phyloP scores from a whole-genome alignment of 1,140 invertebrate genomes.

The Pissodes strobi region DNA sequence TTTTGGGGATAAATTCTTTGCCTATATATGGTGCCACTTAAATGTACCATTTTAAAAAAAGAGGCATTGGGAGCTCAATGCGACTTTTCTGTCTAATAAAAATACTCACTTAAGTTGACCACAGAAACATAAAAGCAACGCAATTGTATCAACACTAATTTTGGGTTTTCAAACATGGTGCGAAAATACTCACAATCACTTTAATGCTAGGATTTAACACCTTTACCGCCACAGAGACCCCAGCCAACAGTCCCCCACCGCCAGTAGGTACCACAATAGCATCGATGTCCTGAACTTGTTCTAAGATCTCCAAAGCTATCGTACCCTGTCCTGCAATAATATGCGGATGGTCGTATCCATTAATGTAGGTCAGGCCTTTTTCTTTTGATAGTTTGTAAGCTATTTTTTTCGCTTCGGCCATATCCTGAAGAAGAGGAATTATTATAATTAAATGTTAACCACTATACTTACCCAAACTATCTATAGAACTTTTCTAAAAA shows the following conservation, averaged over 20 bases:
- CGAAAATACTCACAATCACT: slow-evolving; percentile 74
- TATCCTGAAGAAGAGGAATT: slow-evolving; percentile 59
- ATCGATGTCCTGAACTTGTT: slow-evolving; percentile 78
- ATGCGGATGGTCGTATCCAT: slow-evolving; percentile 92
- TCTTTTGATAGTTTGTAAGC: slow-evolving; percentile 78
- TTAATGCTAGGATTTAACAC: slow-evolving; percentile 77
- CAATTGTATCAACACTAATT: not conserved
- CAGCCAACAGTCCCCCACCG: slow-evolving; percentile 87
- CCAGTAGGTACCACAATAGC: slow-evolving; percentile 85
- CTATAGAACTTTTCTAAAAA: too few relatives aligned
- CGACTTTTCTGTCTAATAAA: too few relatives aligned
- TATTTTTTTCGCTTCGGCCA: slow-evolving; percentile 81
- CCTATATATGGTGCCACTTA: too few relatives aligned
- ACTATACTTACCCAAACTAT: not conserved
- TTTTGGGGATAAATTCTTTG: too few relatives aligned
- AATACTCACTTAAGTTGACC: too few relatives aligned
- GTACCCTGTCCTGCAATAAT: slow-evolving; percentile 90
- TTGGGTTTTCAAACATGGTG: not conserved
- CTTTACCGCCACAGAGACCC: slow-evolving; percentile 85
- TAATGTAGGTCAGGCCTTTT: slow-evolving; percentile 77
- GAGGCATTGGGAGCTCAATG: too few relatives aligned
- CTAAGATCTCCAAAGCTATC: slow-evolving; percentile 87
- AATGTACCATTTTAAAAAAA: too few relatives aligned
- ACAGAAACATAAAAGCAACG: too few relatives aligned
- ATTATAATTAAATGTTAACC: not conserved